phyloP scores from a whole-genome alignment of 2,113 vertebrate genomes.

The Pogona vitticeps region DNA sequence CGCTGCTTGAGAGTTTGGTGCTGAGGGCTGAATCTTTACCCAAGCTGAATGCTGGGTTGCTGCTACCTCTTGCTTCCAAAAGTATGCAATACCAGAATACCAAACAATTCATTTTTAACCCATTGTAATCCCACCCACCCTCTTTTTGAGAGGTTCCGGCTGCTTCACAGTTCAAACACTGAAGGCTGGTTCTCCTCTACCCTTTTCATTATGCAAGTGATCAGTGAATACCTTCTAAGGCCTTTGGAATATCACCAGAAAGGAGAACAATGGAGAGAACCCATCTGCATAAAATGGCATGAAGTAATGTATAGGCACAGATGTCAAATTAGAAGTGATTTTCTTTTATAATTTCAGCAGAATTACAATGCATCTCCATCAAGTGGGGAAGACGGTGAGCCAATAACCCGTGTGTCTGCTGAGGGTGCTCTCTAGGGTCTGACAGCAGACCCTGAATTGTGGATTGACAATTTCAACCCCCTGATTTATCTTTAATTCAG shows the following conservation, averaged over 20 bases:
- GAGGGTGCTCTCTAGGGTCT: too few species aligned
- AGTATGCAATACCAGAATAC: constrained; percentile 48
- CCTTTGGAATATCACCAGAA: constrained; percentile 26
- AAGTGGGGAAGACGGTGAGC: too few species aligned
- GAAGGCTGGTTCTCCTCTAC: constrained; percentile 60
- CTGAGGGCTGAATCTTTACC: constrained; percentile 19
- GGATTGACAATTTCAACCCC: too few species aligned
- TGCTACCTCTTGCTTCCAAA: constrained; percentile 49
- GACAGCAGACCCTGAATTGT: too few species aligned
- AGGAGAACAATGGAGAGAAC: too few species aligned
- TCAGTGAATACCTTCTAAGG: constrained; percentile 67
- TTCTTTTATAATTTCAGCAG: too few species aligned
- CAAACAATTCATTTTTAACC: constrained; percentile 62
- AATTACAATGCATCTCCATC: too few species aligned
- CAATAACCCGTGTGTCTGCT: too few species aligned
- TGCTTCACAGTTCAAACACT: constrained; percentile 68
- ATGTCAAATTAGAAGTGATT: too few species aligned
- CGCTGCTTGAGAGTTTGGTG: constrained; percentile 19
- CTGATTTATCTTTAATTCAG: too few species aligned
- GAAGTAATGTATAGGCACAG: too few species aligned
- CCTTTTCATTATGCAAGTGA: constrained; percentile 59
- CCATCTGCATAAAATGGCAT: too few species aligned
- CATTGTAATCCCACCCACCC: constrained; percentile 56
- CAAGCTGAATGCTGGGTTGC: constrained; percentile 27
- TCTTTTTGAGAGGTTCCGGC: constrained; percentile 73